Evolutionary conservation across 30 jellyfish, hydroid and myxozoan genomes (phyloP).

Genomic region (Aurelia aurita complex sp. Pacific): DNA sequence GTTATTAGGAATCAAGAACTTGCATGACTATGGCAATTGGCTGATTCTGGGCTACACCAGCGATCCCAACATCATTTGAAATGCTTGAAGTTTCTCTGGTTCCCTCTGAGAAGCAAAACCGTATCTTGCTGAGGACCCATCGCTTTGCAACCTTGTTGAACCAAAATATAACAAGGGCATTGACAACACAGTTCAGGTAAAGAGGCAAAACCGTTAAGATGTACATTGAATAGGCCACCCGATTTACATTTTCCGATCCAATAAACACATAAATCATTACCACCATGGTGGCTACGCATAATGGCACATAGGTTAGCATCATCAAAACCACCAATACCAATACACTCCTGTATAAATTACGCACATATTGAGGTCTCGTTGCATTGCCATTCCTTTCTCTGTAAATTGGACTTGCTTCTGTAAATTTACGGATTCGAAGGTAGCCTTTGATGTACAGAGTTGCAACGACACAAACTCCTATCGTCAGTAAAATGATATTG

Average conservation of each 20-base stretch:
- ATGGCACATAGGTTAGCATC: neutral
- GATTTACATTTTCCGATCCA: no score
- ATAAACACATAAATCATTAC: neutral
- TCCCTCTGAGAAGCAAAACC: no score
- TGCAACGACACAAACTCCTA: neutral
- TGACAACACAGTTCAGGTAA: neutral
- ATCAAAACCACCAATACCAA: neutral
- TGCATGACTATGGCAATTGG: no score
- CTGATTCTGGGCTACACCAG: no score
- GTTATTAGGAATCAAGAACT: no score
- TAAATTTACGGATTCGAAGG: neutral
- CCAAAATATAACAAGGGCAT: neutral
- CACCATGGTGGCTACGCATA: neutral
- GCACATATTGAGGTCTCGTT: neutral
- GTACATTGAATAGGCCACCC: neutral
- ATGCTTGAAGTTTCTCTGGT: no score
- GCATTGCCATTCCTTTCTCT: neutral
- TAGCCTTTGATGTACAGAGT: conserved; percentile 13
- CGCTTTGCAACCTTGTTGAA: neutral
- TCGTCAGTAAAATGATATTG: no score
- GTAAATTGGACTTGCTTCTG: conserved; percentile 20
- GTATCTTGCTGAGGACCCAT: neutral
- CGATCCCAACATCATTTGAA: no score
- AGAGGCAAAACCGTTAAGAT: neutral
- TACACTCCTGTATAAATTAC: no score